phyloP scores from a whole-genome alignment of 2,113 vertebrate genomes.

The Poeciliopsis occidentalis region DNA sequence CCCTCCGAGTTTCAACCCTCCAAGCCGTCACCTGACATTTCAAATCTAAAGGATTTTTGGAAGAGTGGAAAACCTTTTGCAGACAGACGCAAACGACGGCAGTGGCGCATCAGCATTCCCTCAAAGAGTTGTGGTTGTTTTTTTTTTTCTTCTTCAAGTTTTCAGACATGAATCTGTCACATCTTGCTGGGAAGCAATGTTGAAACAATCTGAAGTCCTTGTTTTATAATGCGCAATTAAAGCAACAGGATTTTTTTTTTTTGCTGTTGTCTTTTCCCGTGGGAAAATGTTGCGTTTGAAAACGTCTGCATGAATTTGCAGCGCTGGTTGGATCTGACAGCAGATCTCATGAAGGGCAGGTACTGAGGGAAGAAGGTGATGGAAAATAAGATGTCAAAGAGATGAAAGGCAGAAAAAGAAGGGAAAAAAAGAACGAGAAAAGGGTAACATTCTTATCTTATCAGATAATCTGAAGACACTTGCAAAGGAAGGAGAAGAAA shows the following conservation, averaged over 20 bases:
- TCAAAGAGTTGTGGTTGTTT: not conserved
- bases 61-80: slow-evolving; percentile 18
- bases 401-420: not conserved
- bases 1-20: slow-evolving; percentile 32
- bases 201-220: not conserved
- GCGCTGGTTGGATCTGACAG: not conserved
- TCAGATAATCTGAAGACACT: not conserved
- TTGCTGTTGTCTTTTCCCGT: not conserved
- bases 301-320: not conserved
- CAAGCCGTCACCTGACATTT: no score
- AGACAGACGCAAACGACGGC: slow-evolving; percentile 27
- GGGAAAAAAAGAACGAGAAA: no score
- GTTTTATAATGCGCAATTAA: not conserved
- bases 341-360: not conserved
- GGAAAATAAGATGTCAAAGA: not conserved
- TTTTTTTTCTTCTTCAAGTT: not conserved
- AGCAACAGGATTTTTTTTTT: not conserved
- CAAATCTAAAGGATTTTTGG: slow-evolving; percentile 30
- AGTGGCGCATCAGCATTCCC: not conserved
- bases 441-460: not conserved
- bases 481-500: not conserved
- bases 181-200: not conserved
- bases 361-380: not conserved
- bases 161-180: not conserved
- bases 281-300: not conserved